These are phyloP conservation scores for Prunella fulvescens DNA, from an alignment of 2,113 vertebrate genomes.

Conservation along the genomic window DNA sequence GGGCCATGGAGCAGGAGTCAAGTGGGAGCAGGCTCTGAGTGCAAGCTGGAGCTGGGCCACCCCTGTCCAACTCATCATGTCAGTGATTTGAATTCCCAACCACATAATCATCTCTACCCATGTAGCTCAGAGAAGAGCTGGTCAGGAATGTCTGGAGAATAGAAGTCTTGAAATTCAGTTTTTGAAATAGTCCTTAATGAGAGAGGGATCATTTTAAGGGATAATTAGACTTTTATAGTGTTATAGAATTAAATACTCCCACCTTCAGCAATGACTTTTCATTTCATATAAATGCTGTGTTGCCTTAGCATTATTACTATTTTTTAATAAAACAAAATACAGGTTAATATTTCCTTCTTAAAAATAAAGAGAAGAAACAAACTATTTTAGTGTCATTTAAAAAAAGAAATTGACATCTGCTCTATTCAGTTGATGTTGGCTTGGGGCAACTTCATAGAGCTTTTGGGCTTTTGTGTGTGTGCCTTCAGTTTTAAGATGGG, in stretches of 20 bases:
- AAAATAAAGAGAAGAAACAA: not conserved
- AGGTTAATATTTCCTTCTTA: not conserved
- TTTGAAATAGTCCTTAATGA: not conserved
- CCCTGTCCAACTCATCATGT: not conserved
- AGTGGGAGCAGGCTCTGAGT: not conserved
- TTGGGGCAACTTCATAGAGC: not conserved
- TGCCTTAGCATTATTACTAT: not conserved
- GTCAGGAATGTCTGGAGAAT: slow-evolving; percentile 7
- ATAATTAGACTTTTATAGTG: not conserved
- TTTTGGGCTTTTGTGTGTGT: not conserved
- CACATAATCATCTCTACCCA: not conserved
- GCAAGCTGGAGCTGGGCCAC: not conserved
- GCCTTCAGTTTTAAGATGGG: not conserved
- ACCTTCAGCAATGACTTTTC: not conserved
- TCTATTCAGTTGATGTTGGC: not conserved
- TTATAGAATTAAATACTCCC: not conserved
- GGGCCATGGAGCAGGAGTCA: not conserved
- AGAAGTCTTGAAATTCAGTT: not conserved
- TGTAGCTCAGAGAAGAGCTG: not conserved
- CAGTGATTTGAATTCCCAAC: not conserved
- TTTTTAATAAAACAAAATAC: not conserved
- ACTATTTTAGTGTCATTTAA: not conserved
- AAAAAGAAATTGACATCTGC: not conserved
- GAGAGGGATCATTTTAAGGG: not conserved
- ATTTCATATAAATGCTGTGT: not conserved